Percentiles rank a stretch among this genome's conserved stretches.
Conservation (phyloP, 2,888 invertebrate species). For the Trichogramma evanescens region DNA sequence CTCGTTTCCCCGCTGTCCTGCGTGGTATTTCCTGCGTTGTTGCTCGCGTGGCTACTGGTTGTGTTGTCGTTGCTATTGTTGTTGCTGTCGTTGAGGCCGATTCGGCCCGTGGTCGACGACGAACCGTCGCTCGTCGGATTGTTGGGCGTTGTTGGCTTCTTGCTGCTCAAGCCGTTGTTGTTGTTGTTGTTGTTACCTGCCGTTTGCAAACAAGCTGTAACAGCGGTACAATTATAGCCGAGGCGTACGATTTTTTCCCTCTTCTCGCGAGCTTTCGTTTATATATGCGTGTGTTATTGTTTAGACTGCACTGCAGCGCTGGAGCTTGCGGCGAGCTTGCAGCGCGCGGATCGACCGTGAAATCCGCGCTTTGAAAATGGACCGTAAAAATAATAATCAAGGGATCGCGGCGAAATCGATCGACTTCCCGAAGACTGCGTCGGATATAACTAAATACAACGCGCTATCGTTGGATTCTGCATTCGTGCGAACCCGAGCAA, state of each 20-base stretch:
- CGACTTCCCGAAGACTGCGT: too few species aligned
- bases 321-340: too few species aligned
- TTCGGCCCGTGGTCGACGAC: slow-evolving; percentile 48
- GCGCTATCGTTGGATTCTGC: too few species aligned
- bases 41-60: slow-evolving; percentile 17
- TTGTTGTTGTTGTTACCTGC: slow-evolving; percentile 26
- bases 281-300: too few species aligned
- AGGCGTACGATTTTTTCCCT: neutral
- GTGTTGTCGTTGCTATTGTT: slow-evolving; percentile 40
- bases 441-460: too few species aligned
- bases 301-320: too few species aligned
- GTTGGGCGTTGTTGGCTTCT: slow-evolving; percentile 22
- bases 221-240: neutral
- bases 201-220: slow-evolving; percentile 17
- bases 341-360: too few species aligned
- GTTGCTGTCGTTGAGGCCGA: slow-evolving; percentile 43
- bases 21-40: slow-evolving; percentile 18
- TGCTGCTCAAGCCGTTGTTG: slow-evolving; percentile 22
- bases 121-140: slow-evolving; percentile 41
- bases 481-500: too few species aligned
- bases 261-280: neutral
- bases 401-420: too few species aligned
- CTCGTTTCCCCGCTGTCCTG: slow-evolving; percentile 24
- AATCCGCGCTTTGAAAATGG: too few species aligned
- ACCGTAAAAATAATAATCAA: too few species aligned